Base-by-base conservation (phyloP, 2,113 vertebrate genomes). In the Aviceda subcristata region DNA sequence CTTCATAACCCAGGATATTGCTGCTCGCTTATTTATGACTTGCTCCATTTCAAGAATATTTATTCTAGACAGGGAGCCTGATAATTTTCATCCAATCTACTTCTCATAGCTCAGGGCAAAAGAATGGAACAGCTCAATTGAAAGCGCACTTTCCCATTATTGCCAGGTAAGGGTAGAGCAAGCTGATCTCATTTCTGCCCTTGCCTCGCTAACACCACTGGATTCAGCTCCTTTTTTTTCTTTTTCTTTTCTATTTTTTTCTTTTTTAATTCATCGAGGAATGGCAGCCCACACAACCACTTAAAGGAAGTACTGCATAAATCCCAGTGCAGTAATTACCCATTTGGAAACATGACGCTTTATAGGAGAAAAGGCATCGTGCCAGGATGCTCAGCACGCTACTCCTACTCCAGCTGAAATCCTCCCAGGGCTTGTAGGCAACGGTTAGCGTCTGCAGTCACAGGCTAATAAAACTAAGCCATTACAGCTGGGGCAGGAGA, bases 21-120 rank as follows among this genome's bases (percentile, higher is more conserved):
- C 99, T 98, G 98, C 98, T 99, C 98, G 98, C 99, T 99, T 99
- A 99, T 99, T 99, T 99, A 99, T 99, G 99, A 97, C 98, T 98
- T 94, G 98, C 98, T 98, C 98, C 98, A 98, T 99, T 98, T 99
- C 98, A 97, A 97, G 95, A 96, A 97, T 98, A 98, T 99, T 98
- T 99, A 99, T 99, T 99, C 97, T 96, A 97, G 97, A 97, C 96
- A 91, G 98, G 97, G 94, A 98, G 98, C 98, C 98, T 98, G 98
- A 98, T 97, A 97, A 98, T 98, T 98, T 98, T 97, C 98, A 98
- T 98, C 98, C 98, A 98, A 98, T 99, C 98, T 98, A 98, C 97
- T 98, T 95, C 97, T 97, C 97, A 88, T 98, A 97, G 98, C 99
- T 98, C 97, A 88, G 92, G 98, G 98, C 97, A 63, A 98, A 92